These are phyloP conservation scores for Phoxinus phoxinus DNA, from an alignment of 2,113 vertebrate genomes.

Conservation along the genomic window DNA sequence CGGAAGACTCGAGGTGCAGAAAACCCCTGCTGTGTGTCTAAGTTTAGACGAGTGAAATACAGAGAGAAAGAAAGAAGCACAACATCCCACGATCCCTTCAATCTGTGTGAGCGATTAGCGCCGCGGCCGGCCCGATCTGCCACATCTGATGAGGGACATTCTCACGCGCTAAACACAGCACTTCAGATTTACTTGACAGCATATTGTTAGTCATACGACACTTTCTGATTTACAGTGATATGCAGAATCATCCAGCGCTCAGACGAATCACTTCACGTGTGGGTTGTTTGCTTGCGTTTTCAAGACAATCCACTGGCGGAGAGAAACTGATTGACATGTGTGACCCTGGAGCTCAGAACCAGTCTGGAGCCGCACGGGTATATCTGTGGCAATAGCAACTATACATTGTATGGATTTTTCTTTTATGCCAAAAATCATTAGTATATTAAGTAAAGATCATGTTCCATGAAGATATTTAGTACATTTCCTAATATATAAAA, in stretches of 20 bases:
- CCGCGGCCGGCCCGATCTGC: neutral
- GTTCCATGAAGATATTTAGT: no score
- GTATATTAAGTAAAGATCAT: no score
- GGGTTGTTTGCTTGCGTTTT: conserved; percentile 5
- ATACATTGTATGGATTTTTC: no score
- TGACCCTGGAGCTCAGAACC: no score
- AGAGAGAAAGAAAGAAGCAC: conserved; percentile 15
- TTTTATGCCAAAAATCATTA: no score
- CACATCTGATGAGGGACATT: conserved; percentile 14
- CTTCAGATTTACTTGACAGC: neutral
- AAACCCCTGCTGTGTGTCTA: conserved; percentile 40
- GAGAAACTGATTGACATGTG: neutral
- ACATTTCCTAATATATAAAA: no score
- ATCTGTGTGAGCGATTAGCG: conserved; percentile 18
- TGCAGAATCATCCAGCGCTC: neutral
- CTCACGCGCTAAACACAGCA: neutral
- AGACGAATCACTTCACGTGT: neutral
- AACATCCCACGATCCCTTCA: conserved; percentile 6
- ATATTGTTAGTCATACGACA: conserved; percentile 7
- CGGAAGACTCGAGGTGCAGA: conserved; percentile 41
- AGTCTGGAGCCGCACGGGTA: no score
- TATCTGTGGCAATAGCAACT: no score
- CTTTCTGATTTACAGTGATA: neutral
- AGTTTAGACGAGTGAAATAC: conserved; percentile 9
- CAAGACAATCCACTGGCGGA: neutral